Conservation (phyloP, 2,797 vertebrate species). For the Channa striata region DNA sequence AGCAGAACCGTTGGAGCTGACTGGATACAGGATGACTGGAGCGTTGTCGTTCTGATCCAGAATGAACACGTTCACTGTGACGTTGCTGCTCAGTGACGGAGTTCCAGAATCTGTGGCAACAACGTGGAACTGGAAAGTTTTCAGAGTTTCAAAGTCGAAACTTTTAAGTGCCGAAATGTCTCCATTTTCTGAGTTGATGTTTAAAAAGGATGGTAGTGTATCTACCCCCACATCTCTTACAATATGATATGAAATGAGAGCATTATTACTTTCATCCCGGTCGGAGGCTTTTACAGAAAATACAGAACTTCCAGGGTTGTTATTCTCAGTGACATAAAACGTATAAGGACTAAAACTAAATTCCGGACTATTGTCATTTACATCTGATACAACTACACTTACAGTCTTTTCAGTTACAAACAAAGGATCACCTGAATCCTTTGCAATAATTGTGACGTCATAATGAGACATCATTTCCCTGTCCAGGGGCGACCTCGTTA, state of each 20-base stretch:
- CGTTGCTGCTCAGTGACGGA: no score
- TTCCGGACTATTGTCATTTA: constrained; percentile 75
- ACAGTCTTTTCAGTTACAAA: constrained; percentile 67
- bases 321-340: constrained; percentile 74
- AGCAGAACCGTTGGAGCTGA: no score
- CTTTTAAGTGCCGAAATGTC: neutral
- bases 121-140: constrained; percentile 12
- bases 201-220: constrained; percentile 20
- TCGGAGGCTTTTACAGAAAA: constrained; percentile 73
- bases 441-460: constrained; percentile 56
- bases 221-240: constrained; percentile 26
- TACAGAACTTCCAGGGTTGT: constrained; percentile 57
- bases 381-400: constrained; percentile 64
- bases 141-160: no score
- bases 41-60: no score
- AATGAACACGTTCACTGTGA: no score
- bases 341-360: constrained; percentile 67
- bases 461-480: constrained; percentile 64
- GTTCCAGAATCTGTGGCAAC: no score
- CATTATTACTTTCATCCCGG: constrained; percentile 64
- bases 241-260: constrained; percentile 63
- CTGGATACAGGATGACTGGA: no score
- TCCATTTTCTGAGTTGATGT: constrained; percentile 19
- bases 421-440: constrained; percentile 64
- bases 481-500: constrained; percentile 61